Evolutionary conservation across 2,888 invertebrate genomes (phyloP).

Genomic region (Caenorhabditis imperialis): DNA sequence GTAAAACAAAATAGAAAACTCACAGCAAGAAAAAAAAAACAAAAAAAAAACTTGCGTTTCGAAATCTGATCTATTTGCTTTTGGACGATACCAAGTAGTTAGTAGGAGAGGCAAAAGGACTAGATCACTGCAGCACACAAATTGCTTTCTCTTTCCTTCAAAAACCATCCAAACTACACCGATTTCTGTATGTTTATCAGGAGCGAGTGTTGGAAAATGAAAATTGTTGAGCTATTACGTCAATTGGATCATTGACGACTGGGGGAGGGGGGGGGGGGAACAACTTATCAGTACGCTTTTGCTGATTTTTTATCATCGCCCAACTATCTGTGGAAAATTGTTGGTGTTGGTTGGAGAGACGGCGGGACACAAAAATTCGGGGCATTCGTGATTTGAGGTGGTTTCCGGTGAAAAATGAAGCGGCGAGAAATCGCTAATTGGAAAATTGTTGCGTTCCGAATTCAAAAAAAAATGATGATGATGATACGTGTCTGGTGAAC

Average conservation of each 20-base stretch:
- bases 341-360: too few species aligned
- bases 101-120: not conserved
- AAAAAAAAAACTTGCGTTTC: constrained; percentile 16
- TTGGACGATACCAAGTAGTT: constrained; percentile 12
- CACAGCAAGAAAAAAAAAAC: constrained; percentile 9
- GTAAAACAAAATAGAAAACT: not conserved
- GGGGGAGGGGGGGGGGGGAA: constrained; percentile 11
- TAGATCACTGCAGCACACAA: constrained; percentile 28
- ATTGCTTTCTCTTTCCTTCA: not conserved
- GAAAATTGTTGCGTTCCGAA: not conserved
- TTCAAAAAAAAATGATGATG: too few species aligned
- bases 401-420: constrained; percentile 15
- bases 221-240: constrained; percentile 42
- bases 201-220: constrained; percentile 15
- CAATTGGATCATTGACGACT: constrained; percentile 44
- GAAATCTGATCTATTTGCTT: constrained; percentile 42
- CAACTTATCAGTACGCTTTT: not conserved
- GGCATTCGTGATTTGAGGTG: not conserved
- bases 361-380: too few species aligned
- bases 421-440: constrained; percentile 6
- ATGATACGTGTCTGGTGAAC: too few species aligned
- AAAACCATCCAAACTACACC: constrained; percentile 24
- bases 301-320: not conserved
- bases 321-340: too few species aligned
- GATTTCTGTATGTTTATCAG: constrained; percentile 13